phyloP scores from a whole-genome alignment of 2,888 invertebrate genomes.

The Sphaeridia pumilis region DNA sequence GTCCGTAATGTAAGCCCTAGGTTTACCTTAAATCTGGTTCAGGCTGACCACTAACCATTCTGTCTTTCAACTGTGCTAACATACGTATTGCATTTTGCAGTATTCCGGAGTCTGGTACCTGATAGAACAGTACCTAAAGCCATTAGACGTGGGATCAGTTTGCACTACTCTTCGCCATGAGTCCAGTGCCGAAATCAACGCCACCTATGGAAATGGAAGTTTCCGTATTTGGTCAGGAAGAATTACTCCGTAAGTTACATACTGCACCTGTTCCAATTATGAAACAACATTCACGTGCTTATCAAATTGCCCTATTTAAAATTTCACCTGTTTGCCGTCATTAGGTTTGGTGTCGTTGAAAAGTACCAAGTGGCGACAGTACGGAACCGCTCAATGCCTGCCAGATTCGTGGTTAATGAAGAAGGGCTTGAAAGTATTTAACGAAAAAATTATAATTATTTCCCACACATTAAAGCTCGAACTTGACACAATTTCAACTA shows the following conservation, averaged over 20 bases:
- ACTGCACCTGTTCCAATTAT: neutral
- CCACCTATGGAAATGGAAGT: neutral
- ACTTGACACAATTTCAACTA: neutral
- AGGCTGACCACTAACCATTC: too few species aligned
- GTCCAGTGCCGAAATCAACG: neutral
- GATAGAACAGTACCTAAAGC: slow-evolving; percentile 2
- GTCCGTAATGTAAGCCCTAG: neutral
- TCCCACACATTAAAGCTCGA: neutral
- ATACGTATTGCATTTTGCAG: neutral
- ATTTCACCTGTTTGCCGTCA: neutral
- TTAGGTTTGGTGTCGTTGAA: neutral
- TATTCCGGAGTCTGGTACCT: slow-evolving; percentile 4
- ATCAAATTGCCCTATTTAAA: too few species aligned
- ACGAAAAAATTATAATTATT: neutral
- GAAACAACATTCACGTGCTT: neutral
- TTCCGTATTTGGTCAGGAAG: neutral
- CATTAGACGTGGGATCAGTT: neutral
- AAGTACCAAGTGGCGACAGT: neutral
- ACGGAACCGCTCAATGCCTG: neutral
- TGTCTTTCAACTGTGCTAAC: neutral
- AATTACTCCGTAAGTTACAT: slow-evolving; percentile 1
- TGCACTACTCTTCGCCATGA: neutral
- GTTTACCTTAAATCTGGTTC: too few species aligned
- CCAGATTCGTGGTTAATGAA: neutral
- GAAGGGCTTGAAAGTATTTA: slow-evolving; percentile 1